phyloP scores from a whole-genome alignment of 2,888 invertebrate species.

The Anthrax anthrax region DNA sequence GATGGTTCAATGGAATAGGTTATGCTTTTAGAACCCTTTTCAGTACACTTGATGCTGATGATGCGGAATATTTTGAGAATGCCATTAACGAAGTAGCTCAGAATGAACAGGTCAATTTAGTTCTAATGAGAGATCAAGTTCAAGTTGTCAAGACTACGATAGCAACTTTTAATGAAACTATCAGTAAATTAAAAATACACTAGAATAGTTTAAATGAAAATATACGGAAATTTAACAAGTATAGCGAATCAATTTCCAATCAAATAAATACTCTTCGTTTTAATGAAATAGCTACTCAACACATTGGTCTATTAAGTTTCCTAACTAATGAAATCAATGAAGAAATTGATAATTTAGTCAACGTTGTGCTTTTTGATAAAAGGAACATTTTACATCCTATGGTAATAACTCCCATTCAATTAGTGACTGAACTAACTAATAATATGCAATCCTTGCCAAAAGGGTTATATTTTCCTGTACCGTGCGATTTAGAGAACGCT shows the following conservation, averaged over 20 bases:
- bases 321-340: slow-evolving; percentile 9
- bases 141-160: slow-evolving; percentile 12
- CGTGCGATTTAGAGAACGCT: not conserved
- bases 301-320: slow-evolving; percentile 11
- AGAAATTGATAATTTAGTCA: slow-evolving; percentile 9
- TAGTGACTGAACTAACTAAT: not conserved
- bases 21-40: slow-evolving; percentile 6
- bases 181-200: slow-evolving; percentile 10
- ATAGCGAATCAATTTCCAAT: slow-evolving; percentile 2
- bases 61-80: slow-evolving; percentile 10
- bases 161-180: slow-evolving; percentile 12
- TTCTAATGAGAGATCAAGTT: slow-evolving; percentile 13
- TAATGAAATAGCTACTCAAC: slow-evolving; percentile 2
- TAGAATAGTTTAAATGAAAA: slow-evolving; percentile 13
- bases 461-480: not conserved
- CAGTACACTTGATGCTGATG: slow-evolving; percentile 6
- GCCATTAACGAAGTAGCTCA: slow-evolving; percentile 11
- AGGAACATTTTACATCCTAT: not conserved
- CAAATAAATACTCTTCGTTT: slow-evolving; percentile 1
- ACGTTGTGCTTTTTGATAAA: slow-evolving; percentile 10
- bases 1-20: slow-evolving; percentile 4
- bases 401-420: not conserved
- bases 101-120: slow-evolving; percentile 9
- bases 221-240: slow-evolving; percentile 7
- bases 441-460: not conserved